A percentile compares a stretch with the other conserved stretches of the same genome.
phyloP scores from a whole-genome alignment of 2,888 invertebrate species.

The Malthinus seriepunctatus region DNA sequence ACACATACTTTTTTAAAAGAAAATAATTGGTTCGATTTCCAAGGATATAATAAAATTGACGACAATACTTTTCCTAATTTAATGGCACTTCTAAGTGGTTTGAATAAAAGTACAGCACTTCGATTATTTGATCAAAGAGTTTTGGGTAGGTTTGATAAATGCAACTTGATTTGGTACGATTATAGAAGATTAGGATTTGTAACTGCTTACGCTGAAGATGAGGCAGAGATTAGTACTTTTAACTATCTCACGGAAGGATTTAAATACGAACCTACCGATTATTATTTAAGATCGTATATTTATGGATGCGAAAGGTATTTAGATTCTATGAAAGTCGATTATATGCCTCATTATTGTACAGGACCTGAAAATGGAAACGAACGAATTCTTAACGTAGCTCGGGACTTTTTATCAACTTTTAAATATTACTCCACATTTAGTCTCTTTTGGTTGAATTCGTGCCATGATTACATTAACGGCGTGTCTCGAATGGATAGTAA shows the following conservation, averaged over 20 bases:
- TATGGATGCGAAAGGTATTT: slow-evolving; percentile 66
- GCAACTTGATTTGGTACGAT: slow-evolving; percentile 78
- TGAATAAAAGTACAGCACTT: slow-evolving; percentile 53
- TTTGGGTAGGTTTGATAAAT: slow-evolving; percentile 66
- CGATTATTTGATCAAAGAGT: slow-evolving; percentile 56
- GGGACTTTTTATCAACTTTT: slow-evolving; percentile 68
- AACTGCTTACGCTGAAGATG: slow-evolving; percentile 82
- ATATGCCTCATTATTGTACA: slow-evolving; percentile 54
- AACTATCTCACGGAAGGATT: slow-evolving; percentile 75
- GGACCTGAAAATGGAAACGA: slow-evolving; percentile 68
- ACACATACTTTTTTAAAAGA: slow-evolving; percentile 69
- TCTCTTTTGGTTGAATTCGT: slow-evolving; percentile 79
- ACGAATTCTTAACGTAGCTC: slow-evolving; percentile 69
- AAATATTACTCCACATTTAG: slow-evolving; percentile 69
- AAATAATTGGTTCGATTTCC: slow-evolving; percentile 49
- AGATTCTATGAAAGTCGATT: slow-evolving; percentile 24
- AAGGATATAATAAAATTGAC: slow-evolving; percentile 66
- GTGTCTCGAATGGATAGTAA: slow-evolving; percentile 69
- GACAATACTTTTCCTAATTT: slow-evolving; percentile 92
- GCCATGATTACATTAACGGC: slow-evolving; percentile 71
- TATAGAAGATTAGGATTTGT: slow-evolving; percentile 72
- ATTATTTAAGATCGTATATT: slow-evolving; percentile 76
- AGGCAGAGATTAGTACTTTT: slow-evolving; percentile 71
- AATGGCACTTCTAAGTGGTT: slow-evolving; percentile 81
- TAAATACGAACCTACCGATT: slow-evolving; percentile 74